These are phyloP conservation scores for Stramonita haemastoma DNA, from an alignment of 2,888 invertebrate species.

Conservation along the genomic window DNA sequence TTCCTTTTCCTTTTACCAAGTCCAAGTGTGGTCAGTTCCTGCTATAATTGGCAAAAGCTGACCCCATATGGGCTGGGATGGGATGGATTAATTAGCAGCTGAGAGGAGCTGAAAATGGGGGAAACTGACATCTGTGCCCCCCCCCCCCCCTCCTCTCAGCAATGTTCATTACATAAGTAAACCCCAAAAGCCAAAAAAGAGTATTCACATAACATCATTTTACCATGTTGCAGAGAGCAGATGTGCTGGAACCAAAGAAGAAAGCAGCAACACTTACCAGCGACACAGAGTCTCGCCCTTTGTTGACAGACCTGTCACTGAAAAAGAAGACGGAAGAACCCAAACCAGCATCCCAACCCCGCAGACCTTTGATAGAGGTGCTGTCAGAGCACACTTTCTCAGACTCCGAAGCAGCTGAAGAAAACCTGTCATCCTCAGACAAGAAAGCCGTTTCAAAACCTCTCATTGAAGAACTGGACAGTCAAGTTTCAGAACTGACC, in stretches of 20 bases:
- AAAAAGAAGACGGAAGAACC: neutral
- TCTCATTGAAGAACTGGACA: neutral
- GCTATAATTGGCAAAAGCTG: no score
- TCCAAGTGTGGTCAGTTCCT: no score
- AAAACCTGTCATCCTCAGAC: neutral
- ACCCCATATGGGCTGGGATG: no score
- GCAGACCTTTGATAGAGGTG: conserved; percentile 42
- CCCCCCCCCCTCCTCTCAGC: no score
- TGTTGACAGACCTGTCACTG: neutral
- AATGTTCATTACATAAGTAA: no score
- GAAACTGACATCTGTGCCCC: no score
- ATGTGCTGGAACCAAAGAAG: neutral
- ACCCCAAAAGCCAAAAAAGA: no score
- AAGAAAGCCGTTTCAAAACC: neutral
- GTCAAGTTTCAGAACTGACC: neutral
- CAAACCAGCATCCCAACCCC: neutral
- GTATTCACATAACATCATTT: no score
- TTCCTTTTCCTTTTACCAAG: no score
- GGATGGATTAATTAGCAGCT: no score
- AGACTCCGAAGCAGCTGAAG: neutral
- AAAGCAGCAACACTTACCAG: neutral
- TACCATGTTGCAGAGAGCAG: no score
- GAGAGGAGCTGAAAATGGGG: no score
- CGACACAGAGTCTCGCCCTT: neutral
- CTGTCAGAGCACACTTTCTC: conserved; percentile 2